phyloP scores from a whole-genome alignment of 2,113 vertebrate species.

The Narcine bancroftii region DNA sequence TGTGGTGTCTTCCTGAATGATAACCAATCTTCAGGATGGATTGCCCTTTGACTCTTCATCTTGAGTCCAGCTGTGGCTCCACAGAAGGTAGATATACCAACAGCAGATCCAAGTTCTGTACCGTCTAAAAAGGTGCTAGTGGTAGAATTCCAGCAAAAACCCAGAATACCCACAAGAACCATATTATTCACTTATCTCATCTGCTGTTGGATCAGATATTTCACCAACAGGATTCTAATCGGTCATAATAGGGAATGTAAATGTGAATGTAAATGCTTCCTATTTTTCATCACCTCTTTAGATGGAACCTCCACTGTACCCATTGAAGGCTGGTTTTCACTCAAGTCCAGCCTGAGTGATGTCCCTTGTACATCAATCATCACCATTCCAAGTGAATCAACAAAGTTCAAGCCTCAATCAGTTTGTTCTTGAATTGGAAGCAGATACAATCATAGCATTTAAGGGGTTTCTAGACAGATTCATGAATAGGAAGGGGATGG shows the following conservation, averaged over 20 bases:
- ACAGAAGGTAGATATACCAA: not conserved
- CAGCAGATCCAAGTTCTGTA: not conserved
- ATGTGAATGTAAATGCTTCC: not conserved
- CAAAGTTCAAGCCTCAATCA: too few species aligned
- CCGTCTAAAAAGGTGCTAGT: not conserved
- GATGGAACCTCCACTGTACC: not conserved
- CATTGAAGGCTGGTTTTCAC: not conserved
- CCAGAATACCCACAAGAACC: too few species aligned
- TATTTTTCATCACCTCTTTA: not conserved
- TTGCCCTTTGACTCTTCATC: not conserved
- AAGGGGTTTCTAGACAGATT: too few species aligned
- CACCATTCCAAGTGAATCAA: not conserved
- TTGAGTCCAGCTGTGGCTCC: not conserved
- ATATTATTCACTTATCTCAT: not conserved
- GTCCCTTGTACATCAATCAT: not conserved
- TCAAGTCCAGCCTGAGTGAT: not conserved
- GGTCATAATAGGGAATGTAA: not conserved
- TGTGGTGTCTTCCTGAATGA: not conserved
- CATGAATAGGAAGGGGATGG: too few species aligned
- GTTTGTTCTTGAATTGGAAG: not conserved
- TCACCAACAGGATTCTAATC: not conserved
- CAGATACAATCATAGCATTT: too few species aligned
- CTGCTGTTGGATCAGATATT: not conserved
- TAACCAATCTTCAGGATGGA: not conserved
- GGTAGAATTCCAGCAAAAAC: not conserved